Base-by-base conservation (phyloP, 2,888 invertebrate species). In the Allacma fusca region DNA sequence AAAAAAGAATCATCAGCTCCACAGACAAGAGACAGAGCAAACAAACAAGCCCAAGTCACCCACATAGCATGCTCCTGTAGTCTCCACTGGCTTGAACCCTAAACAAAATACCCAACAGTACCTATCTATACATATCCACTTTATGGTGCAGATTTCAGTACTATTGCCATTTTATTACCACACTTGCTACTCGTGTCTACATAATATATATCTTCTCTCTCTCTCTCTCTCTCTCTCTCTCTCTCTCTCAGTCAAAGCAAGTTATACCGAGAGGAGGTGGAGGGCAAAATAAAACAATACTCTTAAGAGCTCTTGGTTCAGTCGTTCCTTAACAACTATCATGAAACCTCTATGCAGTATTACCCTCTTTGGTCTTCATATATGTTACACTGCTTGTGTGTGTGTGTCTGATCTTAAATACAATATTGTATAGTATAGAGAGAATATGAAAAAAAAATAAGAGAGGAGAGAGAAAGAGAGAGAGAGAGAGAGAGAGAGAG, bases 1-100 rank as follows among this genome's bases (percentile, higher is more conserved):
- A 16, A 50, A 16, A 50, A 16, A 50, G 50, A 2, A 5, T 50
- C n/a, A 50, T 13, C 16, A 50, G 2, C 50, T 12, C 50, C 50
- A 50, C 16, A 50, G 50, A 50, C 50, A 50, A 19, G 50, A 50
- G 40, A 34, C 34, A 4, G 5, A 50, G 50, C 50, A 50, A 50
- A 50, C 50, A 50, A 50, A 50, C 50, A 50, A 12, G 16, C 50
- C 50, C 50, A 13, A 50, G 50, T 50, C 50, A 50, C n/a, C 50
- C 50, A 50, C 50, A 50, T 50, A 19, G 19, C 50, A 50, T 50
- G 50, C 19, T 50, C 50, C 16, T 50, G n/a, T 1, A 50, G n/a
- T 50, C 4, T 12, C 50, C 50, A 50, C 50, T 50, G 1, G 50
- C 16, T 50, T n/a, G 50, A 50, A 50, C 34, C 9, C 34, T 34